These are phyloP conservation scores for Heliconius erato DNA, from an alignment of 2,888 invertebrate genomes.

Conservation along the genomic window DNA sequence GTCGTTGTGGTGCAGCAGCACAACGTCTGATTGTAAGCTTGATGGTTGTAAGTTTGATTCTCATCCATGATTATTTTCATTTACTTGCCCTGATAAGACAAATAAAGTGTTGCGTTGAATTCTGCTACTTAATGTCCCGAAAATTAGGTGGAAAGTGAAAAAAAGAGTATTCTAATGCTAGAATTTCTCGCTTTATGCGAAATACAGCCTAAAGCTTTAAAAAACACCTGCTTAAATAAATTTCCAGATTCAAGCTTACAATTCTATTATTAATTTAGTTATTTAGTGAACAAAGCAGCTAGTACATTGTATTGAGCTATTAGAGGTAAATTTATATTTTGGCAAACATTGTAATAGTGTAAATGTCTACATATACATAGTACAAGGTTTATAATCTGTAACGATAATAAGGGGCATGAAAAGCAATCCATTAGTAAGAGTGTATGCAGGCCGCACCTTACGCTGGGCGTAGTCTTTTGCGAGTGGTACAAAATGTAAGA, in stretches of 20 bases:
- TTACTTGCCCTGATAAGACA: too few species aligned
- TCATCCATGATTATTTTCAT: too few species aligned
- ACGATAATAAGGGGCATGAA: conserved; percentile 63
- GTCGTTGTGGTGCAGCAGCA: too few species aligned
- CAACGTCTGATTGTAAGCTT: too few species aligned
- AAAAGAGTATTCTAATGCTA: too few species aligned
- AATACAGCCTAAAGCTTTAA: too few species aligned
- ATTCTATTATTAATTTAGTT: not conserved
- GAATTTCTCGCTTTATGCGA: too few species aligned
- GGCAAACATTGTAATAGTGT: conserved; percentile 19
- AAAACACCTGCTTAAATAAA: too few species aligned
- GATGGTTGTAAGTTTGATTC: too few species aligned
- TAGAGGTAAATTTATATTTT: conserved; percentile 10
- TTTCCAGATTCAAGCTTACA: not conserved
- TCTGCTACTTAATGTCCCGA: too few species aligned
- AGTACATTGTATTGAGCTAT: conserved; percentile 7
- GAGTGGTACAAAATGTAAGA: conserved; percentile 21
- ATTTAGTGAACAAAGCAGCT: not conserved
- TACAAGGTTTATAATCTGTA: conserved; percentile 49
- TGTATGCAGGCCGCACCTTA: conserved; percentile 72
- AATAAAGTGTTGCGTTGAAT: too few species aligned
- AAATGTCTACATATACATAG: conserved; percentile 25
- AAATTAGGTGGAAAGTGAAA: too few species aligned
- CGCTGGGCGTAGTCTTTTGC: conserved; percentile 68
- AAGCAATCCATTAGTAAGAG: conserved; percentile 75